Evolutionary conservation across 2,797 vertebrate genomes (phyloP), one percentile per base, ranked within the genome.

Genomic region (Pseudomugil gertrudae): DNA sequence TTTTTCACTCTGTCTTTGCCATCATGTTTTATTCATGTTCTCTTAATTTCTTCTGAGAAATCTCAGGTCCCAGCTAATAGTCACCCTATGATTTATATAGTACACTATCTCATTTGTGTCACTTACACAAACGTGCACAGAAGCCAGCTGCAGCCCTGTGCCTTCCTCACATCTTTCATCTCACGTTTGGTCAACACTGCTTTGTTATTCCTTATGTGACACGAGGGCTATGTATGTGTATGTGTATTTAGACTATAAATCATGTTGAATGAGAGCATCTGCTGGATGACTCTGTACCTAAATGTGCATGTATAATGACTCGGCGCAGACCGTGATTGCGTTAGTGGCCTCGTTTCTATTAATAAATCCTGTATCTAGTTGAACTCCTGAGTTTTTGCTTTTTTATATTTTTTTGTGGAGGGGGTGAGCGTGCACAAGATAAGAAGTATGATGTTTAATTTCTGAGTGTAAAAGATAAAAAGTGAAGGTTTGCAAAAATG

Each of bases 261-360:
- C 51, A 72, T 72, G 64, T 9, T 66, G 57, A 83, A 66, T 24
- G 32, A 63, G 67, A 78, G 69, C 81, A 72, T 84, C 81, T 84
- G 80, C 67, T 72, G 17, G 15, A 65, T 57, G 60, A 72, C 66
- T 72, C 66, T 48, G 66, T 71, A 65, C 52, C 53, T 76, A 66
- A 55, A 62, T 63, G 65, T 72, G 75, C 76, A 66, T 80, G 72
- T 51, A 59, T 80, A 86, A 83, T 85, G 66, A 76, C 70, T 71
- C 71, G 51, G 62, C 69, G 5, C 48, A 66, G 65, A 63, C 70
- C 68, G 36, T 61, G 30, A 74, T 75, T 80, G 72, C 7, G 21
- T 81, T 84, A 67, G 75, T 81, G 85, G 38, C 85, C 89, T 84
- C 51, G 62, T 89, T 87, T 83, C 80, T 85, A 83, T 80, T 81